Base-by-base conservation (phyloP, 2,888 invertebrate genomes). In the Hesperia comma region DNA sequence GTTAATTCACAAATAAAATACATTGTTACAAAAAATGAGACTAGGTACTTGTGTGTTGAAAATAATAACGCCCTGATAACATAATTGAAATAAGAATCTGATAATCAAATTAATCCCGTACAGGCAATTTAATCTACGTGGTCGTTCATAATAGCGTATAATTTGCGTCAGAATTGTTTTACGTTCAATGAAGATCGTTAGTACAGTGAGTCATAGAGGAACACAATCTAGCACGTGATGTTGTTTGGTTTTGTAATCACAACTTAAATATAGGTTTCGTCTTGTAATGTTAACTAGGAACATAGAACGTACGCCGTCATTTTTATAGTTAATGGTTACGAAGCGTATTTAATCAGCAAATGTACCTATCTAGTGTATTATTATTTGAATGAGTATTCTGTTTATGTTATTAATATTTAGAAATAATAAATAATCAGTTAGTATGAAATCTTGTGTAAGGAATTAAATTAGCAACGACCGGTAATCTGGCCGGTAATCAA, bases 131-230 rank as follows among this genome's bases (percentile, higher is more conserved):
- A 88, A 91, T 90, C 88, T 88, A 81, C 82, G 82, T 87, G 80
- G 82, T 86, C 81, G 82, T 77, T 84, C 75, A 80, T 83, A 87
- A 82, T 85, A 88, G 85, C 80, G 82, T 91, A 87, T 91, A 92
- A 92, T 92, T 90, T 91, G 88, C 81, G 88, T 90, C 87, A 85
- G 87, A 89, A 89, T 87, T 84, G 88, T 90, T 89, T 86, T 80
- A 84, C 84, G 84, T 84, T 80, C 84, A 82, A 88, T 87, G 85
- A 86, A 84, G 83, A 87, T 85, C 75, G 86, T 87, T 85, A 82
- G 81, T 78, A 78, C 70, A 73, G 79, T 87, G 87, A 87, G 81
- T 87, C 86, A 80, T 74, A 71, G 63, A 67, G 68, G 75, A 74
- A 74, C 73, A 77, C 75, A 83, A 82, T 67, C 75, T 77, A 83